Evolutionary conservation across 2,113 vertebrate species (phyloP).

Genomic region (Passer domesticus): DNA sequence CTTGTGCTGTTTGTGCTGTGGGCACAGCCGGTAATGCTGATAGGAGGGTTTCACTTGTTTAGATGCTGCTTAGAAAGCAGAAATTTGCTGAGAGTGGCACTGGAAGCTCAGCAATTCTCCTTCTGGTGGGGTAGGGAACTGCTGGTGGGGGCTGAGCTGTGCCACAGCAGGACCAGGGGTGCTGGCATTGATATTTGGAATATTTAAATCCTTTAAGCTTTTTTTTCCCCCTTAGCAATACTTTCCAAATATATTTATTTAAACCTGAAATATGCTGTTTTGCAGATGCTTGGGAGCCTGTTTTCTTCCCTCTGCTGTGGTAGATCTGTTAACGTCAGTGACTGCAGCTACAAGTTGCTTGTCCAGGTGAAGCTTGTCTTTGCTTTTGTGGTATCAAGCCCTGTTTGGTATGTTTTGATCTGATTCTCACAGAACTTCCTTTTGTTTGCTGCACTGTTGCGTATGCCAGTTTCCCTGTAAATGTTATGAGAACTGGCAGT

Average conservation of each 20-base stretch:
- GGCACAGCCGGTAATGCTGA: slow-evolving; percentile 23
- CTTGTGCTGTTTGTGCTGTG: neutral
- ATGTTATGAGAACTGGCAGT: neutral
- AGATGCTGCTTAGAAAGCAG: neutral
- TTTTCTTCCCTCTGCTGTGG: neutral
- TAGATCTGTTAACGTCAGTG: neutral
- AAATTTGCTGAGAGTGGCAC: slow-evolving; percentile 8
- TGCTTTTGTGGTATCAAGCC: neutral
- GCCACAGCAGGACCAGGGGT: neutral
- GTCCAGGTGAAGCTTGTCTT: neutral
- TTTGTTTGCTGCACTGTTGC: neutral
- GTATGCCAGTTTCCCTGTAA: neutral
- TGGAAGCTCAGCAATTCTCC: neutral
- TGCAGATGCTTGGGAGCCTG: neutral
- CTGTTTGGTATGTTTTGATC: neutral
- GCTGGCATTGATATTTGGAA: neutral
- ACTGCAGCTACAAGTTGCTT: neutral
- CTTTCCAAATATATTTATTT: neutral
- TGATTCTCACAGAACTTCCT: neutral
- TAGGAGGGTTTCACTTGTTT: neutral
- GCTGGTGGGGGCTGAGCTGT: accelerated
- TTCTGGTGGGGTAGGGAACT: neutral
- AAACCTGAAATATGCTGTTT: neutral
- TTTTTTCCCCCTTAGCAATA: neutral
- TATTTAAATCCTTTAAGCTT: neutral